Evolutionary conservation across 2,797 vertebrate species (phyloP).

Genomic region (Scleropages formosus): DNA sequence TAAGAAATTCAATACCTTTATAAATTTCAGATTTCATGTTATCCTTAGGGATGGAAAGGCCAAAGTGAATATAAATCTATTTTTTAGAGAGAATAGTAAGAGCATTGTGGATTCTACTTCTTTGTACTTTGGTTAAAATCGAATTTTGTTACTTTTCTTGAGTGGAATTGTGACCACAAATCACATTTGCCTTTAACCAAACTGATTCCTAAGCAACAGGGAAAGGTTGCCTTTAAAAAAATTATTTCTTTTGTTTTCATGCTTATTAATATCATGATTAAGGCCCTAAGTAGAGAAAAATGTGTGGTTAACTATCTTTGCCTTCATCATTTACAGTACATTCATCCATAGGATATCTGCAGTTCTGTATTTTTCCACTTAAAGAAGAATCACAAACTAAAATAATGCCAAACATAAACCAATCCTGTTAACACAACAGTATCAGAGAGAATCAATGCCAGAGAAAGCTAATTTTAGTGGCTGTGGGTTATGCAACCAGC

Average conservation of each 20-base stretch:
- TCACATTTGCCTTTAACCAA: constrained; percentile 9
- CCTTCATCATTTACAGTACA: neutral
- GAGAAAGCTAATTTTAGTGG: constrained; percentile 4
- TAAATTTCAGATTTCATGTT: constrained; percentile 1
- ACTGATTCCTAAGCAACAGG: neutral
- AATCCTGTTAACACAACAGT: neutral
- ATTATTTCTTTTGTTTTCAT: neutral
- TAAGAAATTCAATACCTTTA: constrained; percentile 2
- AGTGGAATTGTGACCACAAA: constrained; percentile 13
- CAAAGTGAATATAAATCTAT: constrained; percentile 18
- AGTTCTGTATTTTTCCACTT: neutral
- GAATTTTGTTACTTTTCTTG: neutral
- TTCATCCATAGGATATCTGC: neutral
- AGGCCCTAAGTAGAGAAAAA: neutral
- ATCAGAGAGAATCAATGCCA: neutral
- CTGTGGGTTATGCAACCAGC: neutral
- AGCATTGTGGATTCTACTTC: neutral
- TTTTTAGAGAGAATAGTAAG: neutral
- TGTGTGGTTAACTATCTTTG: neutral
- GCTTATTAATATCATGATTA: too few relatives aligned
- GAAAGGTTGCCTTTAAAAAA: neutral
- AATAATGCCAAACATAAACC: neutral
- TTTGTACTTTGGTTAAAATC: constrained; percentile 15
- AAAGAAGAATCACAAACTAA: neutral
- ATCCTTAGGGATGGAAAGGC: neutral